These are phyloP conservation scores for Philotrypesis tridentata DNA, from an alignment of 1,140 invertebrate species.

Conservation along the genomic window DNA sequence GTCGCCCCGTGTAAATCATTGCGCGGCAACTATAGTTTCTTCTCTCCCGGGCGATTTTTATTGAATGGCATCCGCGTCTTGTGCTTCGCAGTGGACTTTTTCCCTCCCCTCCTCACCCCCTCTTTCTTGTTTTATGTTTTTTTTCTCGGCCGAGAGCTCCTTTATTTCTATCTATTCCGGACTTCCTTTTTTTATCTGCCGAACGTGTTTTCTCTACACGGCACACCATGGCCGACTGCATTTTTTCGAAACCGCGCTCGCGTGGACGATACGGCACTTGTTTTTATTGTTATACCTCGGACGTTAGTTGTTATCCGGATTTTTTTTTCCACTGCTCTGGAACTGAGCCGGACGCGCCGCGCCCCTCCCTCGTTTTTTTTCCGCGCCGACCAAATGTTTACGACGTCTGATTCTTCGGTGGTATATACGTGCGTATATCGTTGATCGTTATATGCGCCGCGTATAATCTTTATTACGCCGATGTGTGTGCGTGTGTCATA, in stretches of 20 bases:
- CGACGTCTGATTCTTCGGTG: conserved; percentile 15
- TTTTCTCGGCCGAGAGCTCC: conserved; percentile 13
- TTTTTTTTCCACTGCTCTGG: conserved; percentile 6
- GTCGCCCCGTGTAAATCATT: conserved; percentile 66
- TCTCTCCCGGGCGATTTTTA: conserved; percentile 59
- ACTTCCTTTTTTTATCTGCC: conserved; percentile 30
- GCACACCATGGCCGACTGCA: not conserved
- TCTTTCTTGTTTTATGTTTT: conserved; percentile 34
- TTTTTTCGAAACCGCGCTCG: not conserved
- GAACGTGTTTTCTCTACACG: conserved; percentile 39
- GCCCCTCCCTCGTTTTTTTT: not conserved
- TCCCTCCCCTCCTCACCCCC: conserved; percentile 34
- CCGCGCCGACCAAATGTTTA: conserved; percentile 33
- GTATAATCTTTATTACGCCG: not conserved
- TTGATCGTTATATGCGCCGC: conserved; percentile 5
- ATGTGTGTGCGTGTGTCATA: not conserved
- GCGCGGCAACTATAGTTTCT: conserved; percentile 46
- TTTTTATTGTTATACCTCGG: conserved; percentile 35
- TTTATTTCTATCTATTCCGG: conserved; percentile 50
- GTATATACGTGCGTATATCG: too few species aligned
- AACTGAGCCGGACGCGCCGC: not conserved
- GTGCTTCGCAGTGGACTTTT: conserved; percentile 50
- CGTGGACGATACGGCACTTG: conserved; percentile 16
- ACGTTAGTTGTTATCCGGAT: conserved; percentile 27
- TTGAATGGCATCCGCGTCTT: conserved; percentile 62